Base-by-base conservation (phyloP, 2,797 vertebrate genomes). In the Rhinophrynus dorsalis region DNA sequence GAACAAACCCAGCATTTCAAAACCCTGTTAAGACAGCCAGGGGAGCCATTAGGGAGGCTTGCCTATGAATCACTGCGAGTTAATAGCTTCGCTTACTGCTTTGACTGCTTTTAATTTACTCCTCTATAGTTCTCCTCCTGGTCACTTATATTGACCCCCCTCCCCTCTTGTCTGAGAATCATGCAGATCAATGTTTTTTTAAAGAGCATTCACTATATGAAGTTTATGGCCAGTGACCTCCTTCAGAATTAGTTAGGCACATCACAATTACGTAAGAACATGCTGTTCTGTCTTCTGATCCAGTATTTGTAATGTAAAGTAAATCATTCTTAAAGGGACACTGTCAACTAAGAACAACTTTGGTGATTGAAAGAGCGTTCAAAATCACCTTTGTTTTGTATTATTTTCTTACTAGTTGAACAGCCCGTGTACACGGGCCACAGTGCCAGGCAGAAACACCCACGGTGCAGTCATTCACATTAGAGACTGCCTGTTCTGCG, bases 71-170 rank as follows among this genome's bases (percentile, higher is more conserved):
- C 54, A 23, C 32, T 20, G 30, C 18, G n/a, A 37, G 30, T 20
- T 56, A 23, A 37, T 24, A 29, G 30, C 32, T 21, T n/a, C 32
- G 17, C 47, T 51, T 27, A 51, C 24, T 51, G 47, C 24, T 27
- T 27, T 37, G 10, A 37, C 32, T 56, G 32, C 32, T 35, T 56
- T 56, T 56, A 11, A 37, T 13, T 56, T 35, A 21, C 54, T 56
- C 3, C 27, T 48, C 45, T 17, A 33, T 33, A 33, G 30, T 20
- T 20, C 15, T 55, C 6, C 20, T 55, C 10, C 12, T 55, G 29
- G 54, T 37, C 18, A 56, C 37, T 35, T 37, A 23, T 37, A 17
- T 37, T 56, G 54, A 37, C 54, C 54, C 44, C 9, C 11, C 29
- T 51, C 13, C 24, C 5, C 24, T 27, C 12, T 6, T 27, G 47